phyloP scores from a whole-genome alignment of 2,113 vertebrate species.

The Prochilodus magdalenae region DNA sequence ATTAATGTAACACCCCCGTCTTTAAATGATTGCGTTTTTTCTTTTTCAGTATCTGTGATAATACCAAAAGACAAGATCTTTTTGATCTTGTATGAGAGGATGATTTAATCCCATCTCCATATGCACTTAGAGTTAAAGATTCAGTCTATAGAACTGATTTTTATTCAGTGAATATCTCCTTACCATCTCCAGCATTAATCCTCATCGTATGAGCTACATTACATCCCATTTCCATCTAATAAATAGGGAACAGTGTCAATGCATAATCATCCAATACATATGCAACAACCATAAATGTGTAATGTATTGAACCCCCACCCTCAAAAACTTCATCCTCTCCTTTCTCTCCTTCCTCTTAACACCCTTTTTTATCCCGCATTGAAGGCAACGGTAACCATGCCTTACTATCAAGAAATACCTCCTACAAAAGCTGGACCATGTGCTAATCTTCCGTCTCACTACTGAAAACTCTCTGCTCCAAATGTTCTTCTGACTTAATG shows the following conservation, averaged over 20 bases:
- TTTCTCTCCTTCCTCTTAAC: neutral
- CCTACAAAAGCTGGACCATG: neutral
- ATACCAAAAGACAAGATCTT: too few relatives aligned
- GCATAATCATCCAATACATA: conserved; percentile 6
- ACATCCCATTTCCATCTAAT: conserved; percentile 6
- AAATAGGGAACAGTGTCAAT: neutral
- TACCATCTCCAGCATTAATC: conserved; percentile 27
- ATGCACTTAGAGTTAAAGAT: neutral
- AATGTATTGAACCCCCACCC: neutral
- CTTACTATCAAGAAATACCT: neutral
- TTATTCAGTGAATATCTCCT: neutral
- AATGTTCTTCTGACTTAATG: conserved; percentile 6
- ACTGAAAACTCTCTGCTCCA: neutral
- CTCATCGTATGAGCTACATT: neutral
- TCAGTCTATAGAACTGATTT: neutral
- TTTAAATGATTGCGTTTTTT: too few relatives aligned
- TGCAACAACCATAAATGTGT: conserved; percentile 3
- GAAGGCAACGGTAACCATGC: neutral
- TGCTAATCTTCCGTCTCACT: neutral
- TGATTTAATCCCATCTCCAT: too few relatives aligned
- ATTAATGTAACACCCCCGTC: too few relatives aligned
- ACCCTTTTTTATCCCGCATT: neutral
- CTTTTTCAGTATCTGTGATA: too few relatives aligned
- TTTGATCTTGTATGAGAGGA: too few relatives aligned
- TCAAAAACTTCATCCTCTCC: too few relatives aligned